Evolutionary conservation across 2,797 vertebrate genomes (phyloP), one percentile per base, ranked within the genome.

Genomic region (Lepilemur ruficaudatus): DNA sequence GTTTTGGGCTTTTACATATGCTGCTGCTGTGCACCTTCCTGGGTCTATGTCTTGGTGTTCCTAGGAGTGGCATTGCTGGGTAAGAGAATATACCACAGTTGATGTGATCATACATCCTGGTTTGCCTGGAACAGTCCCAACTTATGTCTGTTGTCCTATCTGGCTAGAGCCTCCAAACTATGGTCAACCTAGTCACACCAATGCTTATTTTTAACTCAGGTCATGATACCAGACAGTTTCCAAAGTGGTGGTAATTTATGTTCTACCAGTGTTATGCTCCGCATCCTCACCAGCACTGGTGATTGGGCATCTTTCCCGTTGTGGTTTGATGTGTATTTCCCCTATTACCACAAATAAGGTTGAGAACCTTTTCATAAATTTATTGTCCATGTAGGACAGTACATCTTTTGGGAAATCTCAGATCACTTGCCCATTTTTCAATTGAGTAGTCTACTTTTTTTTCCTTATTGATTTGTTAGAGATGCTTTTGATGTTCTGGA

Each of bases 401-500:
- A 50, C 50, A 25, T 23, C 7, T 55, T 70, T 76, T 30, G 43
- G 52, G 41, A 69, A 69, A 55, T 78, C 35, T 25, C 43, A 20
- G 52, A 41, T 70, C 30, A 70, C 61, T 82, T 87, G 28, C 32
- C 18, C 61, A 30, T 61, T 70, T 88, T 94, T 87, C 75, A 32
- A 30, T 46, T 23, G 52, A 23, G 12, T 50, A 41, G 2, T 81
- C 55, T 65, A 7, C 55, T 70, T 65, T 32, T n/a, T 79, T 69
- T 59, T 90, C 48, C 28, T 61, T 20, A 75, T 14, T 52, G 79
- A 83, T 32, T 59, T 70, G 2, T 63, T 78, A 84, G 11, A 41
- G n/a, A 63, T 32, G 32, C 35, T 88, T 83, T 87, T 59, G 63
- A 38, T 79, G 79, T 28, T 95, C 23, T 65, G 72, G 35, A 63